A percentile compares a stretch with the other conserved stretches of the same genome.
Conservation (phyloP, 2,797 vertebrate genomes). For the Agapornis canus region DNA sequence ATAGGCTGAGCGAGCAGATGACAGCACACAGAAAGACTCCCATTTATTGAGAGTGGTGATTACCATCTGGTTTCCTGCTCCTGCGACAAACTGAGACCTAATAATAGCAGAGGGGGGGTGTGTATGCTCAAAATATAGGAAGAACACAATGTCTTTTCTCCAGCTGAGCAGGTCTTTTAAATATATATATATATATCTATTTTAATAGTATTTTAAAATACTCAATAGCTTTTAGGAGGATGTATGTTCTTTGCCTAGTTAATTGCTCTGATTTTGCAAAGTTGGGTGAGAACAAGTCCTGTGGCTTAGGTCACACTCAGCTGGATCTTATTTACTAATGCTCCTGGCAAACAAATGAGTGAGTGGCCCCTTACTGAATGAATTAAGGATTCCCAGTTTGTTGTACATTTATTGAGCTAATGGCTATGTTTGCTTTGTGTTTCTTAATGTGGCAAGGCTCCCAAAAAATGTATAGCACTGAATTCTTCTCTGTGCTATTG, state of each 20-base stretch:
- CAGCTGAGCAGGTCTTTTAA: background rate
- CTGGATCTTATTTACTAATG: conserved; percentile 10
- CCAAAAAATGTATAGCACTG: background rate
- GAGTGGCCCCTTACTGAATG: background rate
- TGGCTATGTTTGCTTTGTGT: background rate
- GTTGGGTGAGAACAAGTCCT: background rate
- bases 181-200: background rate
- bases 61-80: conserved; percentile 16
- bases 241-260: background rate
- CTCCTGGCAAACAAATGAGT: conserved; percentile 2
- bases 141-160: background rate
- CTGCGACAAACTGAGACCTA: background rate
- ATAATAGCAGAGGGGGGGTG: background rate
- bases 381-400: background rate
- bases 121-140: background rate
- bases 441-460: background rate
- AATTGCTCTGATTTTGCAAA: background rate
- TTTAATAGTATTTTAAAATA: background rate
- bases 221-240: background rate
- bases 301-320: background rate
- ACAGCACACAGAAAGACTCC: background rate
- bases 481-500: background rate
- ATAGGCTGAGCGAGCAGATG: background rate
- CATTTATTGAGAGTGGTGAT: background rate
- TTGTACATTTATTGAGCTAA: background rate